Base-by-base conservation (phyloP, 2,888 invertebrate genomes). In the Agonopterix heracliana region DNA sequence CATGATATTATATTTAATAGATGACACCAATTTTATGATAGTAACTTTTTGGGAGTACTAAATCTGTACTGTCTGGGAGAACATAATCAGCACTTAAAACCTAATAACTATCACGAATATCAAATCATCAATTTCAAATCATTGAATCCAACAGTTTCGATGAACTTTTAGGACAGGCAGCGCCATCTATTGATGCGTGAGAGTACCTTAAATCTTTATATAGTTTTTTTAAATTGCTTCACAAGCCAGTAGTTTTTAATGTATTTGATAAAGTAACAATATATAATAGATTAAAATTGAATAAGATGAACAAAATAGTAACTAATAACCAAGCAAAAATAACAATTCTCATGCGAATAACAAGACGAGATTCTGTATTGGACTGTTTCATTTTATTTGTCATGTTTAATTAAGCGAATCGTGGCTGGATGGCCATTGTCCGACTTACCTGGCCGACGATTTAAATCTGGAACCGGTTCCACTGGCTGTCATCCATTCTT, bases 321-420 rank as follows among this genome's bases (percentile, higher is more conserved):
- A 41, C 48, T 48, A 46, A 47, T 47, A 45, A 46, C 41, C 45
- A 41, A n/a, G 38, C 38, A 10, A 12, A 26, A 11, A 42, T 42
- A 13, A 42, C 42, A 42, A 13, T 13, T 9, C 42, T 11, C 13
- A 42, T 9, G 42, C 9, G 12, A 11, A 3, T 9, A 44, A 46
- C 46, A 51, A 51, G 51, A 51, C 46, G 51, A 44, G 48, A 46
- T 45, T 51, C 26, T 26, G 26, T 26, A 26, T 50, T 41, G 51
- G 49, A 49, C 41, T 54, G 57, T 66, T 68, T 66, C 78, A 71
- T 77, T 81, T 78, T 79, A 73, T 74, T 81, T 73, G 66, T 70
- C 75, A 74, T 79, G 75, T 81, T 79, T 84, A 84, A 84, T 84
- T 83, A 83, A 81, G 72, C 69, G 79, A 78, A 78, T 81, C 78